phyloP scores from a whole-genome alignment of 2,797 vertebrate species.

The Ctenosaura bakeri region DNA sequence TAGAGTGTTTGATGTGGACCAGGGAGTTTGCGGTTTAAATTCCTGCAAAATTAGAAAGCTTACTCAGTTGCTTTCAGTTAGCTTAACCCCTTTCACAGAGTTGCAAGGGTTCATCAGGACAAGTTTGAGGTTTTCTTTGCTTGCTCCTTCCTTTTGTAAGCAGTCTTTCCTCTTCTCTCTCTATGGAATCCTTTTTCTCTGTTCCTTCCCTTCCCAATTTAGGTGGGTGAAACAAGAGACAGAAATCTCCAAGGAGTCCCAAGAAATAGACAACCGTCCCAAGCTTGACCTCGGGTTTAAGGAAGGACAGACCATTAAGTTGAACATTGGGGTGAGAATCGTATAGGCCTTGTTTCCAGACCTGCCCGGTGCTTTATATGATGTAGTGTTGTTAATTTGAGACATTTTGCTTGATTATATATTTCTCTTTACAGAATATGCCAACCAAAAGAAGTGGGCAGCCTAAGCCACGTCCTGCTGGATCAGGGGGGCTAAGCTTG shows the following conservation, averaged over 20 bases:
- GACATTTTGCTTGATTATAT: neutral
- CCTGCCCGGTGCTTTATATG: neutral
- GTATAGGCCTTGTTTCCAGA: neutral
- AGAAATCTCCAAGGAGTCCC: conserved; percentile 91
- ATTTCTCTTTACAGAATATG: conserved; percentile 81
- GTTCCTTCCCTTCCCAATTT: conserved; percentile 48
- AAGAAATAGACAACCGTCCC: conserved; percentile 88
- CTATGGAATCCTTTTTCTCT: conserved; percentile 7
- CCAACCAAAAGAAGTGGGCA: conserved; percentile 87
- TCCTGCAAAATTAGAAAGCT: too few species aligned
- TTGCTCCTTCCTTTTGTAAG: conserved; percentile 3
- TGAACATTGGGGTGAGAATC: conserved; percentile 91
- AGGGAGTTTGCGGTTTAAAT: neutral
- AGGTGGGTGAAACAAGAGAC: conserved; percentile 97
- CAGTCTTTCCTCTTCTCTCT: neutral
- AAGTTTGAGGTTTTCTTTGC: neutral
- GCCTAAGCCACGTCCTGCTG: conserved; percentile 83
- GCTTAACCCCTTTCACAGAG: neutral
- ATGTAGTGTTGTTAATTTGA: rapidly evolving
- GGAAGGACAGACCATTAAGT: conserved; percentile 95
- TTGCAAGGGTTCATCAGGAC: neutral
- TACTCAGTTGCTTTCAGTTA: neutral
- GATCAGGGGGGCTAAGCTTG: conserved; percentile 87
- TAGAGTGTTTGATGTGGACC: neutral
- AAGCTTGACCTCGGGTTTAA: conserved; percentile 96